phyloP scores from a whole-genome alignment of 2,113 vertebrate species.

The Rhinichthys klamathensis region DNA sequence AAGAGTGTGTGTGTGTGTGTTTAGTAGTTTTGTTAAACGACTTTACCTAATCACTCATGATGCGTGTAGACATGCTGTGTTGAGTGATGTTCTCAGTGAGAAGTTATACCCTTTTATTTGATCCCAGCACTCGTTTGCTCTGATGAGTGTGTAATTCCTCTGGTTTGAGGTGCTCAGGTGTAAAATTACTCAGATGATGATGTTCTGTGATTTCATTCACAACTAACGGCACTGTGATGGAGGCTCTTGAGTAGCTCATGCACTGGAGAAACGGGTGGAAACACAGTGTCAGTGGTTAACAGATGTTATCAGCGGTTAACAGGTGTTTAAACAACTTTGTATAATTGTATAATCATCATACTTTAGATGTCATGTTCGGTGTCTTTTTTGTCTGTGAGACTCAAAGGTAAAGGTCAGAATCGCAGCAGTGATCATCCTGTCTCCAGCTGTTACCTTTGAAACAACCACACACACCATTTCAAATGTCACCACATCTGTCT shows the following conservation, averaged over 20 bases:
- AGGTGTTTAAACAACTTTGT: neutral
- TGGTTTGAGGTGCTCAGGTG: neutral
- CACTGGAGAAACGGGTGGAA: neutral
- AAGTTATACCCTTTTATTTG: neutral
- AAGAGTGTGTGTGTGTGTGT: too few species aligned
- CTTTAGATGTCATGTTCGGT: neutral
- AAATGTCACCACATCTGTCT: conserved; percentile 43
- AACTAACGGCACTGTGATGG: too few species aligned
- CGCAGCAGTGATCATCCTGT: conserved; percentile 13
- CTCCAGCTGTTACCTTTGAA: conserved; percentile 48
- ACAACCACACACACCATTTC: conserved; percentile 3
- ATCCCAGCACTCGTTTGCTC: neutral
- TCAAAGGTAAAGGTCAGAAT: conserved; percentile 41
- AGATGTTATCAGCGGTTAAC: neutral
- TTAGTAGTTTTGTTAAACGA: neutral
- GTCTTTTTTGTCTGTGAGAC: neutral
- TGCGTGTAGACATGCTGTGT: neutral
- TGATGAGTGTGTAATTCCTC: neutral
- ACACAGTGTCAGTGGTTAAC: neutral
- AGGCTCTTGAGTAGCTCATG: too few species aligned
- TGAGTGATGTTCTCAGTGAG: conserved; percentile 7
- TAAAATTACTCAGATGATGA: neutral
- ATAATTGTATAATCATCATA: neutral
- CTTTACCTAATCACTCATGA: neutral
- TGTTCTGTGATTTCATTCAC: neutral